Evolutionary conservation across 2,113 vertebrate species (phyloP).

Genomic region (Poicephalus meyeri): DNA sequence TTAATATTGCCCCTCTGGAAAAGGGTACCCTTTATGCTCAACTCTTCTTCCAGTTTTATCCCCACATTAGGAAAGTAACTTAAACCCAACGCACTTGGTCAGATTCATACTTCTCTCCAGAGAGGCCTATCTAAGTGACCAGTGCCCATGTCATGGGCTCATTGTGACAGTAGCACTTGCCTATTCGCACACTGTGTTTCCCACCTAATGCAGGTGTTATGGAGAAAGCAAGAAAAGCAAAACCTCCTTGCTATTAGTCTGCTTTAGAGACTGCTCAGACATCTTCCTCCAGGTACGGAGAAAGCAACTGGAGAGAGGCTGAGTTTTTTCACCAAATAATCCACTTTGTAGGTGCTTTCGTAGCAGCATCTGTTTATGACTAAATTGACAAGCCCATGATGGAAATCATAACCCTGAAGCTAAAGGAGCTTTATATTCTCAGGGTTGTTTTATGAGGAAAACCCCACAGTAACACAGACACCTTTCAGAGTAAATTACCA

Average conservation of each 20-base stretch:
- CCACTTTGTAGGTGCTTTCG: neutral
- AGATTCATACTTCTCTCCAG: neutral
- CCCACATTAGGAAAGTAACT: neutral
- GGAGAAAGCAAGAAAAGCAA: neutral
- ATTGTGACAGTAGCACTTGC: neutral
- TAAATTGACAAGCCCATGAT: neutral
- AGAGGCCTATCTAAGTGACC: neutral
- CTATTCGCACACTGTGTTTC: accelerated
- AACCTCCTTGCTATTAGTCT: neutral
- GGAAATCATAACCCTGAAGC: neutral
- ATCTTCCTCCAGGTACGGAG: neutral
- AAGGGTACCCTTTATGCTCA: neutral
- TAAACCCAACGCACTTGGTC: neutral
- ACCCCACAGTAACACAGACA: neutral
- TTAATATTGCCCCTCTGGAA: neutral
- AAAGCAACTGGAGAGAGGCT: neutral
- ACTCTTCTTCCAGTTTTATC: neutral
- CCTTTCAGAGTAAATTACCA: neutral
- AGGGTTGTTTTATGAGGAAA: neutral
- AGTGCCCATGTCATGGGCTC: accelerated
- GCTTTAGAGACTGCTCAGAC: neutral
- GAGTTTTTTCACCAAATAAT: neutral
- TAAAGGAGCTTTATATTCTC: neutral
- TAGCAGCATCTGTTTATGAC: neutral
- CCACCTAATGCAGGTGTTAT: neutral